These are phyloP conservation scores for Brachynemurus nebulosus DNA, from an alignment of 2,888 invertebrate species.

Conservation along the genomic window DNA sequence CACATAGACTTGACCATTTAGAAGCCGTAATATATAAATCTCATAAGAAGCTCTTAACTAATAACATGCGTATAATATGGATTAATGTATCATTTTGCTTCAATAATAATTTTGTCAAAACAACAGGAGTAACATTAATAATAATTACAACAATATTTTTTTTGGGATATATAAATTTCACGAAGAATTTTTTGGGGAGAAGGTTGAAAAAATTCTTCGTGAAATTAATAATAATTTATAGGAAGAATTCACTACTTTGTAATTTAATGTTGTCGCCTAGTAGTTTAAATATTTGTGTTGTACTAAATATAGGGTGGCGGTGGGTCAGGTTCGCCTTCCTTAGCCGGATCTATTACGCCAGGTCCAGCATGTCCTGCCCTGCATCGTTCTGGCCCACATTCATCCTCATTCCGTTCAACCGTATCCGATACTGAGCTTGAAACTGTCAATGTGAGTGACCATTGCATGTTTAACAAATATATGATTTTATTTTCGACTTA, in stretches of 20 bases:
- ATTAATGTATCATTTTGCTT: no score
- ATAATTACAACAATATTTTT: no score
- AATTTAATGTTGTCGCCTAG: not conserved
- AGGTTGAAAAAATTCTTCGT: no score
- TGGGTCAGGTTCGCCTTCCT: constrained; percentile 34
- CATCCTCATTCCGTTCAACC: constrained; percentile 69
- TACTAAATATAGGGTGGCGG: constrained; percentile 17
- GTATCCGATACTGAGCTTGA: constrained; percentile 91
- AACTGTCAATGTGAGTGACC: constrained; percentile 76
- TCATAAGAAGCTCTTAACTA: not conserved
- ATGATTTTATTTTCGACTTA: no score
- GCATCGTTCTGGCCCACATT: constrained; percentile 55
- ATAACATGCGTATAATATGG: not conserved
- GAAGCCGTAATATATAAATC: no score
- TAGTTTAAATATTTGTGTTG: constrained; percentile 3
- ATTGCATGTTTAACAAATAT: no score
- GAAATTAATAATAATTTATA: no score
- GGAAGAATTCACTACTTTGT: not conserved
- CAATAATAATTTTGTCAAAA: no score
- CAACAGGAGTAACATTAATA: no score
- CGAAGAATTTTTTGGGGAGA: no score
- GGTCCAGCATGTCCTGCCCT: constrained; percentile 50
- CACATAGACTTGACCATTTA: no score
- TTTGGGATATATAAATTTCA: no score
- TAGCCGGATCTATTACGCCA: constrained; percentile 69